Base-by-base conservation (phyloP, 2,888 invertebrate species). In the Rhyacophila evoluta region DNA sequence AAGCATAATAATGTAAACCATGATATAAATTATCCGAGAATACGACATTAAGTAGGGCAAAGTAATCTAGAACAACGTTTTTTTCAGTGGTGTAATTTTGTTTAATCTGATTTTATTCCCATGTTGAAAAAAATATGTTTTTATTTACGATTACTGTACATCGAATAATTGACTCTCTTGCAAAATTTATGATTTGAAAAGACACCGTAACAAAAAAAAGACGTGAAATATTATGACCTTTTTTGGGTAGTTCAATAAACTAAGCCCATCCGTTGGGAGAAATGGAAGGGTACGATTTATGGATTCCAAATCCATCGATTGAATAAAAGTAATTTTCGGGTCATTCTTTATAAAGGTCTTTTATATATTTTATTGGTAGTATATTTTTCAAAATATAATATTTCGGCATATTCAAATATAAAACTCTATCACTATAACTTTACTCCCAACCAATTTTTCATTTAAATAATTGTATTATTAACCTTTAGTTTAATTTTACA, bases 291-390 rank as follows among this genome's bases (percentile, higher is more conserved):
- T 73, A 79, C 75, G 71, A 79, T 81, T 81, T 81, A 81, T 77
- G 73, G 38, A 77, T 79, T 77, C 77, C 77, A 79, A 79, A 78
- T 74, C 81, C 77, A 74, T 76, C 75, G 79, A 79, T 78, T 81
- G 70, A 81, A 81, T 80, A 81, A 76, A 81, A 74, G 76, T 79
- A 74, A 70, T 55, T 55, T 55, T 74, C 41, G 55, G 78, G 70
- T 78, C 74, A 74, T 78, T 74, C 55, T 74, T 78, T 78, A 78
- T 41, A 70, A 70, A 67, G 74, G 73, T 68, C 73, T 11, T 68
- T 68, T 15, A 77, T 77, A 73, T 73, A 77, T 77, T 73, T 73
- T 68, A 38, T 36, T 28, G n/a, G 72, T 25, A 2, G 55, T 19
- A 55, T 55, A 55, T 55, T 55, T 55, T 55, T 41, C 8, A 55